These are phyloP conservation scores for Acanthornis magna DNA, from an alignment of 2,797 vertebrate species.

Conservation along the genomic window DNA sequence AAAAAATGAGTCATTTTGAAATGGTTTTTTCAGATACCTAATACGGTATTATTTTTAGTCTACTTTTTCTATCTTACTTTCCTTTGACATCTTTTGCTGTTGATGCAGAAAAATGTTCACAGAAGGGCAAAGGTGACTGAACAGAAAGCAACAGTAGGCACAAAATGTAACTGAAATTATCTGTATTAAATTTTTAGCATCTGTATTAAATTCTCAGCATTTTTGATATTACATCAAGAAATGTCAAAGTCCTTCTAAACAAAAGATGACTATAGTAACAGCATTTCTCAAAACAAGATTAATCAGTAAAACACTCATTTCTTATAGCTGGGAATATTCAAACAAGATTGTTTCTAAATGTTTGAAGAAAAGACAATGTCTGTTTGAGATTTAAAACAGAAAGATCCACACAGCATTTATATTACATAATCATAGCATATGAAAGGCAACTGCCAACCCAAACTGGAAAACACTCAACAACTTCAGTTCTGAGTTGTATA, in stretches of 20 bases:
- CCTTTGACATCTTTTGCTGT: neutral
- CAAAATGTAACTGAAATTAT: neutral
- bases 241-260: neutral
- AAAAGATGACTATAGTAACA: neutral
- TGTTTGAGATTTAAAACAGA: neutral
- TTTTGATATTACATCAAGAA: neutral
- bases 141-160: rapidly evolving
- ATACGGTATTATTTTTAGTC: neutral
- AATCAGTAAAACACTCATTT: neutral
- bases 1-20: neutral
- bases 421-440: neutral
- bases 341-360: neutral
- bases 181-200: neutral
- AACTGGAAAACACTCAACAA: neutral
- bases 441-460: neutral
- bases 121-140: neutral
- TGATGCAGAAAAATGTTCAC: neutral
- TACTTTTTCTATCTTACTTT: neutral
- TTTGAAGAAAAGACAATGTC: neutral
- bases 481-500: neutral
- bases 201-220: neutral
- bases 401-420: neutral
- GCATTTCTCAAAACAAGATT: neutral
- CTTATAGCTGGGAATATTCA: neutral
- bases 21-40: neutral